Base-by-base conservation (phyloP, 2,888 invertebrate species). In the Drosophila meridiana region DNA sequence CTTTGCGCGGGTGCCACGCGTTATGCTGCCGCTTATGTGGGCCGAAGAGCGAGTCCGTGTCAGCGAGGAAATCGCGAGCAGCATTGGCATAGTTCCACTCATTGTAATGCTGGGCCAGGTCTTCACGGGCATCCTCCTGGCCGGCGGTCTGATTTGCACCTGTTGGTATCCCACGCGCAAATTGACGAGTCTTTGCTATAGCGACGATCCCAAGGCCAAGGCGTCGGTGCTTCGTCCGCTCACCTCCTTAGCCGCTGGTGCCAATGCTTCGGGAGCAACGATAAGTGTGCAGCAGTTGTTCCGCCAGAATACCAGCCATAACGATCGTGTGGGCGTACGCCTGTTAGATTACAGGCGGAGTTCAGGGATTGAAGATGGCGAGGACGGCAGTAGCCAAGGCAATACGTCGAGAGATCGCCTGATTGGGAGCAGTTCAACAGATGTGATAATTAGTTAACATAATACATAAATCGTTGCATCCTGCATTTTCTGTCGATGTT, bases 21-120 rank as follows among this genome's bases (percentile, higher is more conserved):
- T 96, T 73, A 94, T 95, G 89, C 95, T 97, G 84, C 97, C 97
- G 0, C 94, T 96, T 75, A 94, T 97, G 83, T 97, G 97, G 97
- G 96, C 97, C 82, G 95, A 96, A 85, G 95, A 97, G 90, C 94
- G 93, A 28, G 96, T 96, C 2, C 93, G 93, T 3, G 94, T 96
- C 0, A 94, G 95, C 0, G 94, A 94, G 1, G 92, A 94, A 0
- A 93, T 96, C 32, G 93, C 95, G 0, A 87, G 92, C 0, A 94
- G 94, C 53, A 92, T 97, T 50, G 93, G 92, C n/a, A 74, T 94
- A 11, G 91, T 95, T 9, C 89, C 95, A 6, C 90, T 93, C 59
- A 93, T 96, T 0, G 94, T 96, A 0, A 90, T 93, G n/a, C 92
- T 95, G 57, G 94, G 94, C 0, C 93, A 94, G 52, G 92, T 95